phyloP scores from a whole-genome alignment of 1,140 invertebrate species.

The Dryas iulia region DNA sequence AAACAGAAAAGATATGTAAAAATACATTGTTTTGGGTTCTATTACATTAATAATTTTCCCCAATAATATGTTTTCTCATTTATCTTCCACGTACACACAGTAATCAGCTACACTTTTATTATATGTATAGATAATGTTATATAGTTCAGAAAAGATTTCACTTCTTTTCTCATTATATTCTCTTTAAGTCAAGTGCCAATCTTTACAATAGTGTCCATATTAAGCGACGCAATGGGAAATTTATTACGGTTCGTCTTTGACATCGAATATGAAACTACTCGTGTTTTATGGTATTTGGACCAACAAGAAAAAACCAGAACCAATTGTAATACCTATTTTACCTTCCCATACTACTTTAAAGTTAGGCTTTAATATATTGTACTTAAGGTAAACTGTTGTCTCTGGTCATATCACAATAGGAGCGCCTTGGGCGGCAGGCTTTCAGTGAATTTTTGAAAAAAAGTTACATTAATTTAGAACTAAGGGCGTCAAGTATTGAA shows the following conservation, averaged over 20 bases:
- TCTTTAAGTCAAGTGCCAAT: constrained; percentile 46
- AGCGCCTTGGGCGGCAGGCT: constrained; percentile 54
- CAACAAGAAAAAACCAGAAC: constrained; percentile 50
- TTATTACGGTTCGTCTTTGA: constrained; percentile 58
- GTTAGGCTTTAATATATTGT: constrained; percentile 21
- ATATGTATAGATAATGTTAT: not conserved
- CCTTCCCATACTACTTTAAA: constrained; percentile 24
- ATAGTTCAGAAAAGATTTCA: not conserved
- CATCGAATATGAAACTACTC: constrained; percentile 45
- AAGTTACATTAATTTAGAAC: constrained; percentile 73
- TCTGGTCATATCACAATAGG: constrained; percentile 1
- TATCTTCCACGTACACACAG: no score
- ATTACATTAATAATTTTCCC: no score
- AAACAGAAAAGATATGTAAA: no score
- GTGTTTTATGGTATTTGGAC: constrained; percentile 55
- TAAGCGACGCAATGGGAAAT: constrained; percentile 51
- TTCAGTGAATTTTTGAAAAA: constrained; percentile 65
- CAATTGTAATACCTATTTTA: constrained; percentile 58
- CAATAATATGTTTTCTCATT: no score
- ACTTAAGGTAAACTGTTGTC: constrained; percentile 19
- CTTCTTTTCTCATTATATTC: constrained; percentile 31
- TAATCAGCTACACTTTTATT: no score
- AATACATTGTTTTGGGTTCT: no score
- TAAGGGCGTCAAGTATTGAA: constrained; percentile 52
- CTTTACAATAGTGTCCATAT: constrained; percentile 33